Conservation (phyloP, 2,797 vertebrate species). For the Adrianichthys oophorus region DNA sequence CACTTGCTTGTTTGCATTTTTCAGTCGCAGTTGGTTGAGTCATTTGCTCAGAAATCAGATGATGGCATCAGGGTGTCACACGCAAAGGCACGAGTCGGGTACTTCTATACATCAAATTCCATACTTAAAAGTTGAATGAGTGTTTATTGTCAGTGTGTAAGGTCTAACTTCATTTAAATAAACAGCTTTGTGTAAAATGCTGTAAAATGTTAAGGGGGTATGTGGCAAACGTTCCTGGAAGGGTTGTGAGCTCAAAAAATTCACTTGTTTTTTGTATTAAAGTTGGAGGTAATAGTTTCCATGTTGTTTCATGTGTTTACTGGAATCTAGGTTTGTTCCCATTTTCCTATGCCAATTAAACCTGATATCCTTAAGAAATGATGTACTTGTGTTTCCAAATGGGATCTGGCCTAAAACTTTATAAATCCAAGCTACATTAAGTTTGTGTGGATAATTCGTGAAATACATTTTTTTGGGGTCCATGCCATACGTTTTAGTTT, state of each 20-base stretch:
- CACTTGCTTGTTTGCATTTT: conserved; percentile 67
- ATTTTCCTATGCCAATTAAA: conserved; percentile 58
- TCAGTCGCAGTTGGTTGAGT: conserved; percentile 53
- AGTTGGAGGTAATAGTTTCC: conserved; percentile 65
- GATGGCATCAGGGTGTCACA: conserved; percentile 45
- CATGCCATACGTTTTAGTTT: no score
- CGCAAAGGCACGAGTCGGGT: conserved; percentile 26
- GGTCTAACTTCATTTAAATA: conserved; percentile 16
- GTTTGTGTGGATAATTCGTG: conserved; percentile 7
- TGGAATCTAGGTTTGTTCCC: conserved; percentile 53
- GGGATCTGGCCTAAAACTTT: conserved; percentile 19
- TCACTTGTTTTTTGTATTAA: conserved; percentile 42
- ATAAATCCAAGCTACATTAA: conserved; percentile 15
- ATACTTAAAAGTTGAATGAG: conserved; percentile 16
- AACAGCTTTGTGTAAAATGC: conserved; percentile 16
- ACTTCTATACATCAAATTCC: conserved; percentile 30
- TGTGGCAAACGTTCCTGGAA: conserved; percentile 37
- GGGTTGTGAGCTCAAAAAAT: conserved; percentile 18
- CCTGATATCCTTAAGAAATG: conserved; percentile 52
- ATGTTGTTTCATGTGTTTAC: conserved; percentile 40
- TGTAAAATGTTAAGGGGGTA: conserved; percentile 24
- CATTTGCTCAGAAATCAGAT: conserved; percentile 53
- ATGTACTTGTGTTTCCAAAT: conserved; percentile 35
- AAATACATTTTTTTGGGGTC: conserved; percentile 6
- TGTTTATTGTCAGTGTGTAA: conserved; percentile 35